These are phyloP conservation scores for Rhinichthys klamathensis DNA, from an alignment of 2,113 vertebrate genomes.

Conservation along the genomic window DNA sequence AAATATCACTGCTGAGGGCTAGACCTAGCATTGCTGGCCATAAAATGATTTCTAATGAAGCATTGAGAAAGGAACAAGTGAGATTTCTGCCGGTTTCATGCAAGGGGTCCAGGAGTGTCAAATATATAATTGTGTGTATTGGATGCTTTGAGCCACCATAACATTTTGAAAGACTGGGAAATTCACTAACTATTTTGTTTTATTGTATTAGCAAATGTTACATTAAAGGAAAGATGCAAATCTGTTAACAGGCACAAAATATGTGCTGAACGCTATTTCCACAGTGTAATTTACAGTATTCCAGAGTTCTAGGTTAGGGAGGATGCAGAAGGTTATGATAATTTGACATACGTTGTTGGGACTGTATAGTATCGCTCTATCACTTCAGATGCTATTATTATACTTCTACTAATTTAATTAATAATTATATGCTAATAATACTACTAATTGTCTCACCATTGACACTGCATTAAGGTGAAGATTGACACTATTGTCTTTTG, in stretches of 20 bases:
- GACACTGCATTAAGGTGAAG: no score
- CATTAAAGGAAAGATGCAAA: neutral
- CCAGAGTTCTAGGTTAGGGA: neutral
- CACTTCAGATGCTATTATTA: neutral
- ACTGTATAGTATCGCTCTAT: neutral
- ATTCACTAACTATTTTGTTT: neutral
- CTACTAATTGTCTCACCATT: no score
- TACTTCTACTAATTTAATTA: no score
- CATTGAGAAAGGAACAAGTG: neutral
- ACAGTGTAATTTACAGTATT: neutral
- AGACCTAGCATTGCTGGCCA: neutral
- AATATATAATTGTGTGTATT: neutral
- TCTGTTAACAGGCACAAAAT: neutral
- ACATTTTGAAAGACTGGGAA: constrained; percentile 4
- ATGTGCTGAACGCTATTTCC: neutral
- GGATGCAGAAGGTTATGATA: neutral
- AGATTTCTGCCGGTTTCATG: neutral
- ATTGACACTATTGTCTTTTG: no score
- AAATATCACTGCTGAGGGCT: constrained; percentile 1
- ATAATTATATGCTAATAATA: no score
- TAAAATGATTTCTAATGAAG: constrained; percentile 10
- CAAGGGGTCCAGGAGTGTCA: neutral
- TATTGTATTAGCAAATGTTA: neutral
- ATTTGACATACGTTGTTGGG: neutral
- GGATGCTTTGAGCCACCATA: neutral